Evolutionary conservation across 2,888 invertebrate species (phyloP).

Genomic region (Anticlea derivata): DNA sequence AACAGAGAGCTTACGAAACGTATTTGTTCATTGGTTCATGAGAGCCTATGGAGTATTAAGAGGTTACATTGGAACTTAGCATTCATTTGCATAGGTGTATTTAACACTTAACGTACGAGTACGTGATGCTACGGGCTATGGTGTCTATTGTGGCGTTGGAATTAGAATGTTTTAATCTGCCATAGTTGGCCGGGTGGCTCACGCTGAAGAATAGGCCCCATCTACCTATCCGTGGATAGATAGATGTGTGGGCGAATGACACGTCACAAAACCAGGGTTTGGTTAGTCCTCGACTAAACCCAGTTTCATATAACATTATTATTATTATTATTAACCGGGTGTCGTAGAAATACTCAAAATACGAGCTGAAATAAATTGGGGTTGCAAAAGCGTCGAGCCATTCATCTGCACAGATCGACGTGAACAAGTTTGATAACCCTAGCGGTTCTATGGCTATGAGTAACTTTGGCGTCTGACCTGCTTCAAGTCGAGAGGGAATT

Average conservation of each 20-base stretch:
- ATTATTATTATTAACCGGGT: too few species aligned
- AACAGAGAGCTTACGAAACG: neutral
- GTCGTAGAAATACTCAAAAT: neutral
- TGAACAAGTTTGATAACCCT: constrained; percentile 21
- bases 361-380: constrained; percentile 13
- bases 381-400: constrained; percentile 5
- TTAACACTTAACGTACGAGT: neutral
- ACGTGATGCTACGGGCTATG: neutral
- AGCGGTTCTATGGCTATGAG: constrained; percentile 12
- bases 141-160: too few species aligned
- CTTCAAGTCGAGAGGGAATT: constrained; percentile 29
- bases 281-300: too few species aligned
- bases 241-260: too few species aligned
- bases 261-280: too few species aligned
- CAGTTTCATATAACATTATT: too few species aligned
- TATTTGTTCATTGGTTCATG: neutral
- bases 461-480: constrained; percentile 26
- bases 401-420: constrained; percentile 19
- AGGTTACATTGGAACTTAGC: constrained; percentile 3
- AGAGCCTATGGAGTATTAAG: neutral
- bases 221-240: too few species aligned
- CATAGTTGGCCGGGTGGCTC: too few species aligned
- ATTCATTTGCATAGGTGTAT: constrained; percentile 3
- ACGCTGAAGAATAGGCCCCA: too few species aligned
- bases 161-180: too few species aligned